These are phyloP conservation scores for Myotis pilosus DNA, from an alignment of 2,797 vertebrate genomes.

Conservation along the genomic window DNA sequence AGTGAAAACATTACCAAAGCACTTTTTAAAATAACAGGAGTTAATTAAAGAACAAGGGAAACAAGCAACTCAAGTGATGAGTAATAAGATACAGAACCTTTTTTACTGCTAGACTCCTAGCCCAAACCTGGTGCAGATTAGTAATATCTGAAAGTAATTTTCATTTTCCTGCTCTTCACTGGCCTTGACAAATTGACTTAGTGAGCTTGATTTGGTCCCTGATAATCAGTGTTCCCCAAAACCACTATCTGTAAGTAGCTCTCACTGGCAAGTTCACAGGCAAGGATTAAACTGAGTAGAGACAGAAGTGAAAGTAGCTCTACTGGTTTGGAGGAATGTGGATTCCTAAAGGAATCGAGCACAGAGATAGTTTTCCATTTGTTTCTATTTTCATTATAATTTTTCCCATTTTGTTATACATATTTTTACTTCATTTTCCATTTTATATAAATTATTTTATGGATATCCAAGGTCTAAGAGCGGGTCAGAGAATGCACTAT, in stretches of 20 bases:
- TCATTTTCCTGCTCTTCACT: constrained; percentile 15
- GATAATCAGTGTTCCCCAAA: not conserved
- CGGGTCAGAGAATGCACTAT: not conserved
- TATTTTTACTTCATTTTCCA: not conserved
- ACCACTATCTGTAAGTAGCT: not conserved
- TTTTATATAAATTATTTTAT: not conserved
- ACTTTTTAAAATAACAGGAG: constrained; percentile 51
- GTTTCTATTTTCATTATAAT: not conserved
- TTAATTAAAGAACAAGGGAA: constrained; percentile 42
- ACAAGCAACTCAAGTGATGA: not conserved
- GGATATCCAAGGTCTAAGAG: not conserved
- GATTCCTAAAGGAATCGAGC: not conserved
- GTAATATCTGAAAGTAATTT: constrained; percentile 65
- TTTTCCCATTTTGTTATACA: not conserved
- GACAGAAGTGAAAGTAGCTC: not conserved
- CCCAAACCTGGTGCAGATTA: constrained; percentile 54
- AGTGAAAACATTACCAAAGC: constrained; percentile 60
- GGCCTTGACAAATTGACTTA: not conserved
- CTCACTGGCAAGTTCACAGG: not conserved
- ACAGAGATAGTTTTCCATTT: not conserved
- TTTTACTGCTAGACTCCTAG: not conserved
- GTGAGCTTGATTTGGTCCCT: not conserved
- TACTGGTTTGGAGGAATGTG: not conserved
- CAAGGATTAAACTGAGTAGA: not conserved
- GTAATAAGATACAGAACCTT: constrained; percentile 4